Evolutionary conservation across 2,113 vertebrate genomes (phyloP).

Genomic region (Podiceps cristatus): DNA sequence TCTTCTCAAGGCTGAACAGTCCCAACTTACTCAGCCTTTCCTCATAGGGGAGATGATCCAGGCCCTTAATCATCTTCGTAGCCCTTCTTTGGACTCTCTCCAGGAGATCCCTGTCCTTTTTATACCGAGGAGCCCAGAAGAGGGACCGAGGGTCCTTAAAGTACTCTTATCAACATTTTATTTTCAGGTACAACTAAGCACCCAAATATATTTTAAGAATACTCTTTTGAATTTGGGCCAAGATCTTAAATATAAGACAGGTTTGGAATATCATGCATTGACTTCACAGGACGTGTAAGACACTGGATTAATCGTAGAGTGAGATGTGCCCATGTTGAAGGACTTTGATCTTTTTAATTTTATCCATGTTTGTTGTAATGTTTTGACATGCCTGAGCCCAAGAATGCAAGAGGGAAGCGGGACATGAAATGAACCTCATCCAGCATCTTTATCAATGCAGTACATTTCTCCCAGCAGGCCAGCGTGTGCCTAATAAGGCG

Average conservation of each 20-base stretch:
- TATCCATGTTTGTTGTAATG: neutral
- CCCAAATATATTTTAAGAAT: neutral
- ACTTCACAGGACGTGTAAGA: neutral
- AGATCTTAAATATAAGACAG: neutral
- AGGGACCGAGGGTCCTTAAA: too few species aligned
- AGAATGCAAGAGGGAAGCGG: conserved; percentile 25
- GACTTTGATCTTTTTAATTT: conserved; percentile 31
- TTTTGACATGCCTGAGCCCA: conserved; percentile 7
- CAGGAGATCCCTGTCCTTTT: too few species aligned
- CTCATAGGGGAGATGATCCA: too few species aligned
- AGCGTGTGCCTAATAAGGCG: conserved; percentile 55
- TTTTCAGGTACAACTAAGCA: neutral
- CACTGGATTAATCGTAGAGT: conserved; percentile 28
- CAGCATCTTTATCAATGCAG: conserved; percentile 61
- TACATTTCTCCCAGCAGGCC: conserved; percentile 44
- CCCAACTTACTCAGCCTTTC: too few species aligned
- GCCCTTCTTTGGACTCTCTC: too few species aligned
- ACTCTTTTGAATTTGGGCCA: neutral
- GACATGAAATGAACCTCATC: conserved; percentile 55
- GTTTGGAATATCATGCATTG: neutral
- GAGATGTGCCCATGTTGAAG: neutral
- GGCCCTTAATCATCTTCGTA: too few species aligned
- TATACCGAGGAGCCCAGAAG: too few species aligned
- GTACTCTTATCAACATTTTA: neutral
- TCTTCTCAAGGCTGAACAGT: too few species aligned